Conservation (phyloP, 1,140 invertebrate species). For the Limonius californicus region DNA sequence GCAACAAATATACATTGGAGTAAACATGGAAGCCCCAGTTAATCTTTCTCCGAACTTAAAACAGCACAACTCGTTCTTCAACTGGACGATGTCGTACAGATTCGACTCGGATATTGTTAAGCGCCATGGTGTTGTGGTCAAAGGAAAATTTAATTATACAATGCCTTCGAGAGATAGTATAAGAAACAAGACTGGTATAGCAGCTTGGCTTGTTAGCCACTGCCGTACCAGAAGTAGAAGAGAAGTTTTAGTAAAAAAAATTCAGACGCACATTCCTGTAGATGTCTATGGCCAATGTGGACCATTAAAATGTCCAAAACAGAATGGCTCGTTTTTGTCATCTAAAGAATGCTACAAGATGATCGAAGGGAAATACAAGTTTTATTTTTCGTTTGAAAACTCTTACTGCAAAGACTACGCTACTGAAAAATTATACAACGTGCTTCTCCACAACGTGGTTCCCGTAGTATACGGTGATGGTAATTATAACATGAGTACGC, state of each 20-base stretch:
- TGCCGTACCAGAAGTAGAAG: constrained; percentile 55
- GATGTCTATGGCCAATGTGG: constrained; percentile 68
- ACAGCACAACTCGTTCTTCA: neutral
- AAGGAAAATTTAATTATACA: neutral
- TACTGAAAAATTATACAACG: constrained; percentile 59
- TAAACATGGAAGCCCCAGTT: neutral
- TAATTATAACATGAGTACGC: constrained; percentile 52
- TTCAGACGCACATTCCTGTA: constrained; percentile 56
- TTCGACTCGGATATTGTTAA: constrained; percentile 1
- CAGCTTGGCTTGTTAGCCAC: constrained; percentile 61
- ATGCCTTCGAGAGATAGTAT: constrained; percentile 24
- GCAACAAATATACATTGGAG: neutral
- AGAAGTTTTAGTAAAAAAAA: constrained; percentile 51
- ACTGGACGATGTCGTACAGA: constrained; percentile 9
- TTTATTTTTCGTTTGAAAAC: constrained; percentile 69
- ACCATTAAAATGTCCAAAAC: constrained; percentile 40
- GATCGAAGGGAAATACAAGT: constrained; percentile 54
- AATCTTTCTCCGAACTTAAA: neutral
- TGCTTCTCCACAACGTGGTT: constrained; percentile 48
- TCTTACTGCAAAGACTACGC: constrained; percentile 58
- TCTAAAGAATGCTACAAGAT: constrained; percentile 20
- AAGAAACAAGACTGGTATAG: constrained; percentile 46
- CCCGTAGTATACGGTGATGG: constrained; percentile 53
- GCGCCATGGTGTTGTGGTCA: neutral
- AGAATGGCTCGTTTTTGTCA: constrained; percentile 18